Evolutionary conservation across 2,888 invertebrate species (phyloP).

Genomic region (Crepidodera aurea): DNA sequence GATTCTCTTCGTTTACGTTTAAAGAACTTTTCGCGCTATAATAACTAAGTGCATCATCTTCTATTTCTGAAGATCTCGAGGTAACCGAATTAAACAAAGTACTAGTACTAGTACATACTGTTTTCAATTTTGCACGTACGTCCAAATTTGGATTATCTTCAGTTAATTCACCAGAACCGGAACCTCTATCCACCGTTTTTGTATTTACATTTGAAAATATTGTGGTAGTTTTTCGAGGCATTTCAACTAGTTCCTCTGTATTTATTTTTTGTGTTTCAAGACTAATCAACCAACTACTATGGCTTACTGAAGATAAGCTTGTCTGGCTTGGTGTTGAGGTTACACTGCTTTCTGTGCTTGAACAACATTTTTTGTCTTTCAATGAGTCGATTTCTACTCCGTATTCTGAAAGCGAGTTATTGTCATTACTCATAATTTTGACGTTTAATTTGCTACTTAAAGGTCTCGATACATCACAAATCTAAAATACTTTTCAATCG

Average conservation of each 20-base stretch:
- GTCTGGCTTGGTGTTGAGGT: neutral
- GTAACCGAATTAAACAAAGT: too few relatives aligned
- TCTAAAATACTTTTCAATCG: too few relatives aligned
- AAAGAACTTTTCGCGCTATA: slow-evolving; percentile 5
- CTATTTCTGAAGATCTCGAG: too few relatives aligned
- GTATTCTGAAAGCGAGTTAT: too few relatives aligned
- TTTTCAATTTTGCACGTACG: neutral
- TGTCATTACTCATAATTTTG: slow-evolving; percentile 4
- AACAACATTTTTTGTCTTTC: too few relatives aligned
- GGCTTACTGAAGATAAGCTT: neutral
- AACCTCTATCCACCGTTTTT: too few relatives aligned
- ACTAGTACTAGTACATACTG: neutral
- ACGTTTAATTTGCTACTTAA: too few relatives aligned
- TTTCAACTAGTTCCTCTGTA: neutral
- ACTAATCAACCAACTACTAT: neutral
- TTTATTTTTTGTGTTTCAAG: neutral
- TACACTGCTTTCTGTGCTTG: too few relatives aligned
- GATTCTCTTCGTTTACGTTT: too few relatives aligned
- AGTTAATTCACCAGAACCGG: neutral
- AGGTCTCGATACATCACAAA: too few relatives aligned
- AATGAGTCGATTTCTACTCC: too few relatives aligned
- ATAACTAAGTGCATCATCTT: neutral
- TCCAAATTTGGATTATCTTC: neutral
- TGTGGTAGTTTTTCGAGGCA: neutral
- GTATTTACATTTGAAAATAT: neutral